Conservation (phyloP, 2,797 vertebrate genomes). For the Psittacula echo region DNA sequence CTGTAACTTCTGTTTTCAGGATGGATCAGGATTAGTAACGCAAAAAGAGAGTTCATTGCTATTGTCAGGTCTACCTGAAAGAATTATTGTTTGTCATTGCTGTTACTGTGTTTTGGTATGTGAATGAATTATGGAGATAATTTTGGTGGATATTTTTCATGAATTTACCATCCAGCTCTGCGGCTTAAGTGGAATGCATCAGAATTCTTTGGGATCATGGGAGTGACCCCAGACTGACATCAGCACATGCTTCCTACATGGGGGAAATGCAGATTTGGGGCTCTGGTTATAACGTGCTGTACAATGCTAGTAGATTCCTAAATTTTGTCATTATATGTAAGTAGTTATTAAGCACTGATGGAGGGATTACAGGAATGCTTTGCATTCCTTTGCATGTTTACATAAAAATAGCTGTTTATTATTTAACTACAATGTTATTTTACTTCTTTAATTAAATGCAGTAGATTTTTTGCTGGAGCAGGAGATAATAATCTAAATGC, state of each 20-base stretch:
- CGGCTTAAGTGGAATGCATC: neutral
- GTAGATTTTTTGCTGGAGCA: constrained; percentile 48
- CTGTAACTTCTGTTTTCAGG: neutral
- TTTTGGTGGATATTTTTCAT: neutral
- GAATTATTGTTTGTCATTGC: neutral
- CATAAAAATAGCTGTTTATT: constrained; percentile 62
- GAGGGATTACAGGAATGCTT: constrained; percentile 37
- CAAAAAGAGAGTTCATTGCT: neutral
- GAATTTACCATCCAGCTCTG: neutral
- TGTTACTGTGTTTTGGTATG: neutral
- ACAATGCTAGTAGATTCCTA: neutral
- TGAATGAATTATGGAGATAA: neutral
- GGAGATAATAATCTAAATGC: constrained; percentile 73
- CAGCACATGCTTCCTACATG: neutral
- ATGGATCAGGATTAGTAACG: neutral
- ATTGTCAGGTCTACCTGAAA: neutral
- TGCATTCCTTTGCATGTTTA: constrained; percentile 64
- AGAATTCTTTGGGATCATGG: neutral
- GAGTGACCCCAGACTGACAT: neutral
- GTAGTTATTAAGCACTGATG: constrained; percentile 26
- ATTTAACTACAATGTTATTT: constrained; percentile 59
- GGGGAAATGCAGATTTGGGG: neutral
- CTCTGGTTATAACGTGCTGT: neutral
- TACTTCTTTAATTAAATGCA: constrained; percentile 62
- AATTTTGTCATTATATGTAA: constrained; percentile 6